Evolutionary conservation across 1,140 invertebrate species (phyloP).

Genomic region (Melanaphis sacchari): DNA sequence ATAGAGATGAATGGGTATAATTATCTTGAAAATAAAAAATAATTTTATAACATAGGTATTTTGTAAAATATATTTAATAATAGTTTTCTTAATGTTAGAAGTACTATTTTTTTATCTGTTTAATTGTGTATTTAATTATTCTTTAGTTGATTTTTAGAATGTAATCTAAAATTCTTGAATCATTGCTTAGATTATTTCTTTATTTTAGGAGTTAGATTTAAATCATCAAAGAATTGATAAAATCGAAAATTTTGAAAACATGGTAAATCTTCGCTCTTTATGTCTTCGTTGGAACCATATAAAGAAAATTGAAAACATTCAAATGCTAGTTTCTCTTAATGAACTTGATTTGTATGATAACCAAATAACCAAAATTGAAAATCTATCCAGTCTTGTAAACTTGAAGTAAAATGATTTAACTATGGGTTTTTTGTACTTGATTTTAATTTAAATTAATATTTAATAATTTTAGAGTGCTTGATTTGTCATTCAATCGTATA

Average conservation of each 20-base stretch:
- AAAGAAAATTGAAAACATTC: constrained; percentile 90
- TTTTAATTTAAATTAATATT: background rate
- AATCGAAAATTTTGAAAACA: constrained; percentile 80
- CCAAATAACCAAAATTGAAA: constrained; percentile 90
- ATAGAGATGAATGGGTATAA: background rate
- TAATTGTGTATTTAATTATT: background rate
- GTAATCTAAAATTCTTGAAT: background rate
- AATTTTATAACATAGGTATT: no score
- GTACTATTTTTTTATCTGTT: background rate
- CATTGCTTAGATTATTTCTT: constrained; percentile 1
- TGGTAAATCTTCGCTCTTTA: constrained; percentile 78
- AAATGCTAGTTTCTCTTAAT: constrained; percentile 74
- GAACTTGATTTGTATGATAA: constrained; percentile 98
- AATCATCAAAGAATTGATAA: constrained; percentile 86
- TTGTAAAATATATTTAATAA: no score
- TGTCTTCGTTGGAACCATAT: constrained; percentile 94
- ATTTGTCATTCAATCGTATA: constrained; percentile 97
- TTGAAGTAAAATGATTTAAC: constrained; percentile 76
- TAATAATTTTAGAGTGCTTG: constrained; percentile 75
- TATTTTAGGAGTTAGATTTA: constrained; percentile 76
- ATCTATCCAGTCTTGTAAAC: constrained; percentile 85
- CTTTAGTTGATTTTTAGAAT: background rate
- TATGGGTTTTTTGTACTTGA: background rate
- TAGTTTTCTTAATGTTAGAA: no score
- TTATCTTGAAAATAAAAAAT: background rate